Percentiles rank a stretch among this genome's conserved stretches.
phyloP scores from a whole-genome alignment of 2,113 vertebrate species.

The Heteronetta atricapilla region DNA sequence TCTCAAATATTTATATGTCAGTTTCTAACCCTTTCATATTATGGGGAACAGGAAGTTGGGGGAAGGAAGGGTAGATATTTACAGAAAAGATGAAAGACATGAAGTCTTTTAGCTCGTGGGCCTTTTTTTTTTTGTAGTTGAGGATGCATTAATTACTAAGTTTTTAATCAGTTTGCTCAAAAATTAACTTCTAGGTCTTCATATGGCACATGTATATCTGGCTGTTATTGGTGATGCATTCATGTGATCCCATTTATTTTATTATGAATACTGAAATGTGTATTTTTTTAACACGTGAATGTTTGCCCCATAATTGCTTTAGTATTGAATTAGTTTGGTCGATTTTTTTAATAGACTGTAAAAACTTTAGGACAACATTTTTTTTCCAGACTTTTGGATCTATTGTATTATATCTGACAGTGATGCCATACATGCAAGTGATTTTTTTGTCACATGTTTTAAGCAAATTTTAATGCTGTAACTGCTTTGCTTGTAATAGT shows the following conservation, averaged over 20 bases:
- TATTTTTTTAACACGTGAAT: neutral
- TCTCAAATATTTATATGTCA: neutral
- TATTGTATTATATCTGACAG: neutral
- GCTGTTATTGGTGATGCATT: neutral
- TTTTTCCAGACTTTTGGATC: neutral
- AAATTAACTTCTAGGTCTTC: neutral
- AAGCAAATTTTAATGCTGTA: neutral
- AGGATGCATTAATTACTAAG: neutral
- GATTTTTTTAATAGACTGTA: neutral
- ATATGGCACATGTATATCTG: neutral
- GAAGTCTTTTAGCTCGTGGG: neutral
- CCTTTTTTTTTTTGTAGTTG: neutral
- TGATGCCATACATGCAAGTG: neutral
- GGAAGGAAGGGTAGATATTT: neutral
- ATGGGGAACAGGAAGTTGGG: neutral
- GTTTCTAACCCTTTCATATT: neutral
- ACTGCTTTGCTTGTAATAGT: neutral
- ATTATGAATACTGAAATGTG: neutral
- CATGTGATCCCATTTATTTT: neutral
- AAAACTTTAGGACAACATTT: neutral
- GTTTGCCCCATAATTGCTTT: neutral
- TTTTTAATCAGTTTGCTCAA: neutral
- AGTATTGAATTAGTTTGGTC: neutral
- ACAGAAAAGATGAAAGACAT: neutral
- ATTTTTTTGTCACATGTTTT: neutral